Evolutionary conservation across 2,113 vertebrate genomes (phyloP).

Genomic region (Antennarius striatus): DNA sequence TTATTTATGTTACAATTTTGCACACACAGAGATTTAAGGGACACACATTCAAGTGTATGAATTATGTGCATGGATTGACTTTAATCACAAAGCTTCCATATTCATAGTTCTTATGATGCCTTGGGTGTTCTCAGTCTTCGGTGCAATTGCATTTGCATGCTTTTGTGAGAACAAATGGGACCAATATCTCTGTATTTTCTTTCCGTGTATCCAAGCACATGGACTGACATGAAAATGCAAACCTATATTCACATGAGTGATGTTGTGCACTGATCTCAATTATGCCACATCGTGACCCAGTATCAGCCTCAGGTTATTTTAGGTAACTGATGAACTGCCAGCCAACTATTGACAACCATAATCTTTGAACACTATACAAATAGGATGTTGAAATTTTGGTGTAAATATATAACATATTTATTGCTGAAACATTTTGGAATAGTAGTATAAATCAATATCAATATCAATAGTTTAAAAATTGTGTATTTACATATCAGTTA

Average conservation of each 20-base stretch:
- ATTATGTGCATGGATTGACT: constrained; percentile 7
- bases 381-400: not conserved
- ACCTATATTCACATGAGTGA: constrained; percentile 18
- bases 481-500: too few relatives aligned
- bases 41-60: too few relatives aligned
- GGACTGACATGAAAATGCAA: constrained; percentile 50
- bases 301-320: constrained; percentile 27
- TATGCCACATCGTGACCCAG: constrained; percentile 23
- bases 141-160: constrained; percentile 72
- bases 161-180: constrained; percentile 57
- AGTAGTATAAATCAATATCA: too few relatives aligned
- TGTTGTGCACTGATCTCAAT: constrained; percentile 23
- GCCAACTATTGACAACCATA: constrained; percentile 44
- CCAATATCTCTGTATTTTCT: constrained; percentile 44
- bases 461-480: not conserved
- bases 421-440: not conserved
- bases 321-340: constrained; percentile 23
- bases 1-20: too few relatives aligned
- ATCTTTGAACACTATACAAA: not conserved
- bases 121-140: constrained; percentile 44
- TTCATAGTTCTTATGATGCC: constrained; percentile 37
- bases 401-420: not conserved
- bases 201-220: constrained; percentile 41
- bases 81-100: constrained; percentile 38
- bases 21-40: too few relatives aligned